Evolutionary conservation across 2,113 vertebrate genomes (phyloP).

Genomic region (Dicerorhinus sumatrensis): DNA sequence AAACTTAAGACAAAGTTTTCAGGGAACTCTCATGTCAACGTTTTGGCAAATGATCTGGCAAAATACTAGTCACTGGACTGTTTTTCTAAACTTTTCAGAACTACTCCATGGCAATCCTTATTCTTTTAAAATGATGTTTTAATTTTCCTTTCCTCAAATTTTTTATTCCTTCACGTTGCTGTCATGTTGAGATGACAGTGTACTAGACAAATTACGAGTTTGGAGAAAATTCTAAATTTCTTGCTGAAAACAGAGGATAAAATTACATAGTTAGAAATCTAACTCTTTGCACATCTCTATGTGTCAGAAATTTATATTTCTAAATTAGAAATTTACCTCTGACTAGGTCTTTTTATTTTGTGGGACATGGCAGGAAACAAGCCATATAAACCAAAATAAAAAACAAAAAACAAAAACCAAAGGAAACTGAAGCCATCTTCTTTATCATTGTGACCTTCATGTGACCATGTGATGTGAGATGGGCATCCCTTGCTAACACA

Average conservation of each 20-base stretch:
- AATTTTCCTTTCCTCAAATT: slow-evolving; percentile 48
- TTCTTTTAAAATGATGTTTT: slow-evolving; percentile 62
- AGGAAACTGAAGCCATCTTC: not conserved
- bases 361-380: slow-evolving; percentile 47
- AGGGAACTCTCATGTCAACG: slow-evolving; percentile 40
- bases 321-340: slow-evolving; percentile 43
- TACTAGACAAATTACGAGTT: slow-evolving; percentile 56
- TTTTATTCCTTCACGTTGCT: slow-evolving; percentile 64
- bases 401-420: slow-evolving; percentile 8
- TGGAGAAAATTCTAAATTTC: slow-evolving; percentile 66
- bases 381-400: not conserved
- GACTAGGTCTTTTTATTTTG: slow-evolving; percentile 50
- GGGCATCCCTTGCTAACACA: not conserved
- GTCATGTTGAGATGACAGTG: slow-evolving; percentile 33
- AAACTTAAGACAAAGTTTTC: slow-evolving; percentile 75
- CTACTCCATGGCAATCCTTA: not conserved
- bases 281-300: slow-evolving; percentile 58
- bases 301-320: slow-evolving; percentile 70
- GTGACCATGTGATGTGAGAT: not conserved
- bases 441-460: not conserved
- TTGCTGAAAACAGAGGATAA: slow-evolving; percentile 66
- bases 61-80: slow-evolving; percentile 22
- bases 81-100: slow-evolving; percentile 66
- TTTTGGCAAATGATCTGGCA: slow-evolving; percentile 69
- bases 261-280: slow-evolving; percentile 61